Percentiles rank a stretch among this genome's conserved stretches.
Evolutionary conservation across 2,888 invertebrate species (phyloP).

Genomic region (Alcis repandata): DNA sequence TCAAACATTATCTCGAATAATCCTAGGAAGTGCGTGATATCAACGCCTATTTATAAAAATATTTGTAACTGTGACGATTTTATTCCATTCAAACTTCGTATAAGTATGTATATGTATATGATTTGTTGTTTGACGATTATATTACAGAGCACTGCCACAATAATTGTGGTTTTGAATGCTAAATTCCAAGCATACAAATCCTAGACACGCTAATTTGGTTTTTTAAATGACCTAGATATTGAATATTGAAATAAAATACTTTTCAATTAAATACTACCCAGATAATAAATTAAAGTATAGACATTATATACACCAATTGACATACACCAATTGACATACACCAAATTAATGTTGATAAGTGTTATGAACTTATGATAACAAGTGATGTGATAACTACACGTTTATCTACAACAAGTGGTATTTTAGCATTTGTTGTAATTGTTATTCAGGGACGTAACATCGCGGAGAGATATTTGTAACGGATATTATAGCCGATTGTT

Average conservation of each 20-base stretch:
- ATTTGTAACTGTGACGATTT: not conserved
- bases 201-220: too few species aligned
- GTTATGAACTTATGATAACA: conserved; percentile 16
- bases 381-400: conserved; percentile 11
- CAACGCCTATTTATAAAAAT: not conserved
- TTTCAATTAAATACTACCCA: too few species aligned
- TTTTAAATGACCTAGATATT: too few species aligned
- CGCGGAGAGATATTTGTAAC: not conserved
- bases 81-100: too few species aligned
- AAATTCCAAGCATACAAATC: too few species aligned
- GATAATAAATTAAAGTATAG: not conserved
- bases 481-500: conserved; percentile 3
- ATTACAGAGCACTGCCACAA: too few species aligned
- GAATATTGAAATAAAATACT: too few species aligned
- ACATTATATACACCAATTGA: not conserved
- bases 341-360: conserved; percentile 14
- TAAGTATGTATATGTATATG: too few species aligned
- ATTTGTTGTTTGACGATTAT: too few species aligned
- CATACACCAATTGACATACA: not conserved
- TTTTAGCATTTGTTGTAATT: not conserved
- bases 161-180: too few species aligned
- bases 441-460: conserved; percentile 17
- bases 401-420: conserved; percentile 21
- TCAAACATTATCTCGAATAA: not conserved
- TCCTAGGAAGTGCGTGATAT: not conserved